Evolutionary conservation across 2,888 invertebrate genomes (phyloP).

Genomic region (Cactoblastis cactorum): DNA sequence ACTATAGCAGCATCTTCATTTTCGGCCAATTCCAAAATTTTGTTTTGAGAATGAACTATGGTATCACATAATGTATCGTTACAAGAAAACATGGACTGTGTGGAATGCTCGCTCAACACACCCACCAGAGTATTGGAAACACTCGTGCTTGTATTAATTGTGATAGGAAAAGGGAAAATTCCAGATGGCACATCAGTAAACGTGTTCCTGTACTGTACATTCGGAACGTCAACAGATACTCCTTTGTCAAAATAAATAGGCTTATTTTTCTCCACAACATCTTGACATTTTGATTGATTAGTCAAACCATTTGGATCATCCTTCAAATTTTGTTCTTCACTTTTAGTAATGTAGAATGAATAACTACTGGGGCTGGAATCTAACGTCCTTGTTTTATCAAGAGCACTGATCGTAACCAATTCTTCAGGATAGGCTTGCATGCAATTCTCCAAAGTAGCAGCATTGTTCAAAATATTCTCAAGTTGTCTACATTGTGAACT

Average conservation of each 20-base stretch:
- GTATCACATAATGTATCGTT: constrained; percentile 30
- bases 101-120: constrained; percentile 40
- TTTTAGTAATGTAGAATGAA: constrained; percentile 40
- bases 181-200: constrained; percentile 47
- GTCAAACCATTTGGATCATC: not conserved
- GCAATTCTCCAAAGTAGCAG: constrained; percentile 27
- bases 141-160: constrained; percentile 33
- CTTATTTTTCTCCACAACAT: constrained; percentile 18
- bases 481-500: constrained; percentile 28
- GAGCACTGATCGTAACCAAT: constrained; percentile 40
- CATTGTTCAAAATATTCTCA: constrained; percentile 37
- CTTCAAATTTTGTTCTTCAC: constrained; percentile 17
- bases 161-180: constrained; percentile 34
- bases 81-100: constrained; percentile 36
- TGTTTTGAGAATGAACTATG: constrained; percentile 23
- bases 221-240: constrained; percentile 37
- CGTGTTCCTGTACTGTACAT: constrained; percentile 32
- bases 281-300: too few species aligned
- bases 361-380: constrained; percentile 43
- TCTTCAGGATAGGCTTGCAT: constrained; percentile 25
- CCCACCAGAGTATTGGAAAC: constrained; percentile 37
- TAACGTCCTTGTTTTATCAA: constrained; percentile 41
- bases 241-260: constrained; percentile 45
- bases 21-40: constrained; percentile 29
- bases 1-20: constrained; percentile 17